Evolutionary conservation across 1,140 invertebrate genomes (phyloP), one percentile per base, ranked within the genome.

Genomic region (Triops longicaudatus): DNA sequence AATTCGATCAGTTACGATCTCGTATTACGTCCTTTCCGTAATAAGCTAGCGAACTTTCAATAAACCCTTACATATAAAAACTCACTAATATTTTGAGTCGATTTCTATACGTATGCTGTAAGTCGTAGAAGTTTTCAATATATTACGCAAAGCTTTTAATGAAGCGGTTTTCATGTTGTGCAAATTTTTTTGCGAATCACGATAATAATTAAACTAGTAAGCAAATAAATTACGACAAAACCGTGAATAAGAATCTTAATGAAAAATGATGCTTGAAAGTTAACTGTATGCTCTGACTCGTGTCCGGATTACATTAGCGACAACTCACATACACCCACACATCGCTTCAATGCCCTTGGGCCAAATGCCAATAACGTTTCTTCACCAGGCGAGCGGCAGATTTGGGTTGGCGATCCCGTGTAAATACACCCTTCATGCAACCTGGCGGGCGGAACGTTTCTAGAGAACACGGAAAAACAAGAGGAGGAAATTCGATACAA

Each of bases 341-440:
- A 31, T 76, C 76, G 9, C 12, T 76, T 77, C 31, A 42, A 71
- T 73, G 50, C 43, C 72, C 22, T 31, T 74, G 41, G 41, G 28
- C 41, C 28, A 78, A 37, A n/a, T 78, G 77, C 43, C 71, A 26
- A 79, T 81, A 89, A 71, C 88, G 82, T 26, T 82, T 80, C 75
- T 87, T 81, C 3, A 89, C 79, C 4, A 88, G 44, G 81, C 87
- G 85, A 17, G 88, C 89, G 5, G 88, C 85, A 74, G 83, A 81
- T 82, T 91, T 91, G 0, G 90, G 89, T 80, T 90, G 87, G 41
- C 90, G 79, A 63, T 88, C 84, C 76, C 90, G 81, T 4, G 89
- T 91, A 76, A 91, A 88, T 10, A 91, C 80, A 1, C 90, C 90
- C 82, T 91, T 91, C 81, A 86, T 87, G 80, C 90, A 91, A 4